Evolutionary conservation across 2,113 vertebrate species (phyloP).

Genomic region (Motacilla alba): DNA sequence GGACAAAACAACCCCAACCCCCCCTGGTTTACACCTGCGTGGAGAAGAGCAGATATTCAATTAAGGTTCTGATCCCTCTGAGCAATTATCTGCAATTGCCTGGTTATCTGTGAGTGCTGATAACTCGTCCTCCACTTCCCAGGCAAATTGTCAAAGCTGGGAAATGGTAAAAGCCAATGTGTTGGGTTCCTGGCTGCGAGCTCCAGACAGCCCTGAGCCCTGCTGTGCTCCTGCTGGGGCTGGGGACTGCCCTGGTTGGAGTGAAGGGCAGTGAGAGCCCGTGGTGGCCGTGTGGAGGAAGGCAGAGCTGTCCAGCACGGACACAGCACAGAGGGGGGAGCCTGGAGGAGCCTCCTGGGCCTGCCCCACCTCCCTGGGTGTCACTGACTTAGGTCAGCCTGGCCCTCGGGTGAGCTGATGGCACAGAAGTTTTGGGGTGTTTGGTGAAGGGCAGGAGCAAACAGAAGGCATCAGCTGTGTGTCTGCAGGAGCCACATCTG

Average conservation of each 20-base stretch:
- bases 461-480: not conserved
- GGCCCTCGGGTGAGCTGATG: fast-evolving
- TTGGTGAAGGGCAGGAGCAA: not conserved
- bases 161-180: fast-evolving
- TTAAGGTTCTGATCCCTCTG: not conserved
- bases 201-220: fast-evolving
- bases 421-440: not conserved
- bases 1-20: not conserved
- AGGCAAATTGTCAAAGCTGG: not conserved
- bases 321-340: not conserved
- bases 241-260: not conserved
- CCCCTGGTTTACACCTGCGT: not conserved
- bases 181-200: not conserved
- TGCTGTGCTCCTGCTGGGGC: fast-evolving
- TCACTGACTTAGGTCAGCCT: not conserved
- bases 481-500: not conserved
- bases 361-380: not conserved
- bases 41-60: not conserved
- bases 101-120: not conserved
- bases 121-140: not conserved
- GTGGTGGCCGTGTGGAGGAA: fast-evolving
- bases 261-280: fast-evolving
- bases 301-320: not conserved
- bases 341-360: fast-evolving
- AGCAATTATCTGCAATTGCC: not conserved